phyloP scores from a whole-genome alignment of 2,113 vertebrate species.

The Leptobrachium ailaonicum region DNA sequence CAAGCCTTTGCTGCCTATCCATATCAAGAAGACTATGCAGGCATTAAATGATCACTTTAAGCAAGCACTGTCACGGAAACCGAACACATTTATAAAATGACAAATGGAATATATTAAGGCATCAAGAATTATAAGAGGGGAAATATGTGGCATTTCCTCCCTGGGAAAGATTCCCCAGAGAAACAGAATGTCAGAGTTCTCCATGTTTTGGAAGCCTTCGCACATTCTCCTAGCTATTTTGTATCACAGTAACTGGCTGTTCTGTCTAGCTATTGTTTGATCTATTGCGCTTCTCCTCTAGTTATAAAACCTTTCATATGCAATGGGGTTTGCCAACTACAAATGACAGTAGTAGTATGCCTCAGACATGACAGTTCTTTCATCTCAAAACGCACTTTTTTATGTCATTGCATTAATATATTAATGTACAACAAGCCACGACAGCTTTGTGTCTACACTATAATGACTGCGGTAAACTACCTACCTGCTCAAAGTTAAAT shows the following conservation, averaged over 20 bases:
- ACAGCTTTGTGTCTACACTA: too few species aligned
- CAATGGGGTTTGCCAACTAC: neutral
- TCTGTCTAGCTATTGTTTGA: neutral
- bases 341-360: neutral
- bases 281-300: neutral
- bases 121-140: constrained; percentile 6
- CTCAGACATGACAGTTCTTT: neutral
- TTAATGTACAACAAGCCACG: too few species aligned
- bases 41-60: too few species aligned
- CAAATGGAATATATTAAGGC: constrained; percentile 20
- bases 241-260: neutral
- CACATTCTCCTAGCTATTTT: neutral
- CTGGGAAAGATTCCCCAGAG: constrained; percentile 24
- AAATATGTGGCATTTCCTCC: constrained; percentile 21
- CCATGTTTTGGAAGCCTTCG: neutral
- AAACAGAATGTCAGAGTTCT: constrained; percentile 8
- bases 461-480: too few species aligned
- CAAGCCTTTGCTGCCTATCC: too few species aligned
- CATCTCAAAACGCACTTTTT: neutral
- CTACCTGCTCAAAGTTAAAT: too few species aligned
- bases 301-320: neutral
- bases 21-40: too few species aligned
- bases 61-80: neutral
- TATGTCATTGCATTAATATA: too few species aligned
- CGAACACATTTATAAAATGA: neutral